Evolutionary conservation across 92 coral and sea anemone genomes (phyloP).

Genomic region (Phenganax stokvisi): DNA sequence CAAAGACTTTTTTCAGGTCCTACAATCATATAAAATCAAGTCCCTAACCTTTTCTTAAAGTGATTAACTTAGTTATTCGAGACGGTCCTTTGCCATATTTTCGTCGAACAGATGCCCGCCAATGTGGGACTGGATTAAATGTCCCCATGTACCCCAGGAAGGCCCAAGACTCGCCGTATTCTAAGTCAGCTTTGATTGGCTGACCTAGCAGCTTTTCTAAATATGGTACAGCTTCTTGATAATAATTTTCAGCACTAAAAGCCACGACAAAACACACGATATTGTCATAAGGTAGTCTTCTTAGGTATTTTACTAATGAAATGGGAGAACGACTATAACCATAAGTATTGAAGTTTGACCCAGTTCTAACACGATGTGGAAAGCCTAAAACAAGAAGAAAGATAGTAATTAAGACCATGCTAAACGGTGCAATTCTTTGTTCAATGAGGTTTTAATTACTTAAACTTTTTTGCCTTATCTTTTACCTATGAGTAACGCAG

Average conservation of each 20-base stretch:
- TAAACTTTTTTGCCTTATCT: too few species aligned
- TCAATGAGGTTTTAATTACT: too few species aligned
- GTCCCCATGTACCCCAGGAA: conserved; percentile 25
- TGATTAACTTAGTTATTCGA: neutral
- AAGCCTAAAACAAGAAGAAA: too few species aligned
- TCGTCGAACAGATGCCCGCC: conserved; percentile 14
- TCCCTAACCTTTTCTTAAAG: conserved; percentile 17
- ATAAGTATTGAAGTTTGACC: too few species aligned
- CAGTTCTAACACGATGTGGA: too few species aligned
- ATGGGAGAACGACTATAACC: neutral
- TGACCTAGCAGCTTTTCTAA: conserved; percentile 10
- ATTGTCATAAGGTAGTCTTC: neutral
- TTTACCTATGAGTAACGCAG: too few species aligned
- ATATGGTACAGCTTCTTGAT: conserved; percentile 16
- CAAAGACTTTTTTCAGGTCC: too few species aligned
- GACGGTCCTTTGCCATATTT: conserved; percentile 15
- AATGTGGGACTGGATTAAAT: conserved; percentile 16
- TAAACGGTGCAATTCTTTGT: too few species aligned
- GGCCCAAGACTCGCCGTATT: conserved; percentile 31
- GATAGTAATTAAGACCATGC: too few species aligned
- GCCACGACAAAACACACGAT: conserved; percentile 23
- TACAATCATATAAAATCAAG: too few species aligned
- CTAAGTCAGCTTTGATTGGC: conserved; percentile 24
- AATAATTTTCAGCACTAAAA: conserved; percentile 21
- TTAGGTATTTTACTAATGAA: neutral